A percentile compares a stretch with the other conserved stretches of the same genome.
Evolutionary conservation across 2,888 invertebrate genomes (phyloP).

Genomic region (Hypomecis atomaria): DNA sequence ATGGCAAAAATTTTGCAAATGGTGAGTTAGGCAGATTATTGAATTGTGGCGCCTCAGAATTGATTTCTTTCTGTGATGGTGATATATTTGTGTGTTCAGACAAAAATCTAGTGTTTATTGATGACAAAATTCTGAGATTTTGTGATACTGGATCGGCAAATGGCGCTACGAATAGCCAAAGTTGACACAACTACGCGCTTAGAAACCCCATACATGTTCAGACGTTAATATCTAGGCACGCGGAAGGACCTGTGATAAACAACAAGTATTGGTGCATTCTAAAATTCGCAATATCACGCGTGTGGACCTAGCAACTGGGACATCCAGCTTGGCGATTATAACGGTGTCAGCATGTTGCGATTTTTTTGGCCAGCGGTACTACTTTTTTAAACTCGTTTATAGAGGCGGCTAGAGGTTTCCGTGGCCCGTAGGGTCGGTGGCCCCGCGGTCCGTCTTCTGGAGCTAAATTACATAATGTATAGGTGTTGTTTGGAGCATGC

Average conservation of each 20-base stretch:
- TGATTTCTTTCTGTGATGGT: conserved; percentile 73
- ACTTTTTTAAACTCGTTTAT: conserved; percentile 85
- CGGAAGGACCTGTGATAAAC: conserved; percentile 75
- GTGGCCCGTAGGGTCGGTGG: conserved; percentile 84
- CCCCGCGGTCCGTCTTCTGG: conserved; percentile 80
- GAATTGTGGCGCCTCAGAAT: conserved; percentile 67
- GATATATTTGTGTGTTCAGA: conserved; percentile 70
- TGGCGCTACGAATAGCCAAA: conserved; percentile 84
- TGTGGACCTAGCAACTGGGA: conserved; percentile 81
- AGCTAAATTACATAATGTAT: conserved; percentile 85
- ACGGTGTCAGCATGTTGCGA: conserved; percentile 86
- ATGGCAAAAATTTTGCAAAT: conserved; percentile 91
- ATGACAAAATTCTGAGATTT: conserved; percentile 75
- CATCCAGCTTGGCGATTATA: conserved; percentile 85
- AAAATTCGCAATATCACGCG: conserved; percentile 73
- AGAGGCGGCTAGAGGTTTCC: conserved; percentile 84
- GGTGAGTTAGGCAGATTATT: conserved; percentile 87
- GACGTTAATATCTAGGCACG: conserved; percentile 72
- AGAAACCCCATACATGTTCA: conserved; percentile 75
- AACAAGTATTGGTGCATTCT: conserved; percentile 78
- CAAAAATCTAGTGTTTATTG: conserved; percentile 75
- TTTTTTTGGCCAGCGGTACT: conserved; percentile 85
- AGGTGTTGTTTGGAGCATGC: conserved; percentile 81
- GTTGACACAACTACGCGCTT: conserved; percentile 85
- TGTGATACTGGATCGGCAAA: conserved; percentile 82